Evolutionary conservation across 2,888 invertebrate species (phyloP).

Genomic region (Trachelus stipa): DNA sequence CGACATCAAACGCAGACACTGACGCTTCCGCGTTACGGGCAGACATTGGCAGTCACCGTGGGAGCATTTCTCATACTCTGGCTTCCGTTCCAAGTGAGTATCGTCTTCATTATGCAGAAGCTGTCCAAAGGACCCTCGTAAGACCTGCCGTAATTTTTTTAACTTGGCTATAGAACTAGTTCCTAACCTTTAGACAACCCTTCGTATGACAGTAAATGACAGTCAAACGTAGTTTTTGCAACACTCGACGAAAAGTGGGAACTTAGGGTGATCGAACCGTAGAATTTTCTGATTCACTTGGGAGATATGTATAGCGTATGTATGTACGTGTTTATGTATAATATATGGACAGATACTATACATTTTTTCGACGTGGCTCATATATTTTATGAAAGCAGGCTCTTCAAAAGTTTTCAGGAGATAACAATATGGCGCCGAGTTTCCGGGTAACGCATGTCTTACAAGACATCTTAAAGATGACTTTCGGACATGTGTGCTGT

Average conservation of each 20-base stretch:
- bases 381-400: background rate
- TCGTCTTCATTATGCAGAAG: background rate
- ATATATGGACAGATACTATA: too few species aligned
- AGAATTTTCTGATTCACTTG: background rate
- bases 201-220: background rate
- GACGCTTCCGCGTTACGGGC: slow-evolving; percentile 71
- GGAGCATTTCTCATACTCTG: slow-evolving; percentile 73
- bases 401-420: background rate
- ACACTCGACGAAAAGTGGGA: background rate
- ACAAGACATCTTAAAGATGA: too few species aligned
- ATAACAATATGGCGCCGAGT: background rate
- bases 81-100: slow-evolving; percentile 73
- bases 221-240: background rate
- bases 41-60: slow-evolving; percentile 74
- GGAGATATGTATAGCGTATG: too few species aligned
- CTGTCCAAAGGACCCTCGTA: background rate
- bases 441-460: too few species aligned
- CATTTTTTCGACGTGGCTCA: background rate
- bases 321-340: too few species aligned
- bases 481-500: too few species aligned
- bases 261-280: background rate
- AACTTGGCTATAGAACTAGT: background rate
- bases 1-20: slow-evolving; percentile 65
- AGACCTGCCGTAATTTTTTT: background rate
- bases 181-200: background rate